A percentile compares a stretch with the other conserved stretches of the same genome.
Conservation (phyloP, 2,113 vertebrate species). For the Camelus bactrianus region DNA sequence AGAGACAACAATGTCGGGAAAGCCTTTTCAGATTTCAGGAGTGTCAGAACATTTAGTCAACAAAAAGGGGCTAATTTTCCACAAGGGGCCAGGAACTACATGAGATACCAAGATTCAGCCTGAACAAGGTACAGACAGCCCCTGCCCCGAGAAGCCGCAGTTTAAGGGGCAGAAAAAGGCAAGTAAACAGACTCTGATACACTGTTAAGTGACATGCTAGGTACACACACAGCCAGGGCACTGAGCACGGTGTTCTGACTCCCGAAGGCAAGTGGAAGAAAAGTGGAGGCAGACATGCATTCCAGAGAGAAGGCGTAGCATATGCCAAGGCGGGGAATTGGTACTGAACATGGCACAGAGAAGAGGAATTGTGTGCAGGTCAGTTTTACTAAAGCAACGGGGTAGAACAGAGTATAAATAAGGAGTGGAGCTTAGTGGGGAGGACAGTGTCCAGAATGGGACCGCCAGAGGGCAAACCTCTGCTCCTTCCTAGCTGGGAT, state of each 20-base stretch:
- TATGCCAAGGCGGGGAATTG: background rate
- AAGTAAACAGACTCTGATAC: background rate
- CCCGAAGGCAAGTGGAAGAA: background rate
- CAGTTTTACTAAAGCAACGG: background rate
- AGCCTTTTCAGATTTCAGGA: background rate
- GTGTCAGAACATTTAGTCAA: background rate
- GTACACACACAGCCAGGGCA: background rate
- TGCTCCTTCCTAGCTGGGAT: background rate
- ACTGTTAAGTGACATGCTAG: rapidly evolving
- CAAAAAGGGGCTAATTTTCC: background rate
- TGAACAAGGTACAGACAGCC: background rate
- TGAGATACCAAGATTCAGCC: background rate
- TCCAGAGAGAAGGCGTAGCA: background rate
- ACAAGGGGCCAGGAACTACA: background rate
- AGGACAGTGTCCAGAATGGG: background rate
- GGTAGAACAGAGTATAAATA: background rate
- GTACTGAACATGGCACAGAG: rapidly evolving
- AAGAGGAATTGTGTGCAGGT: background rate
- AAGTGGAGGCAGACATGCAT: background rate
- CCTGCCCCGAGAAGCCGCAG: background rate
- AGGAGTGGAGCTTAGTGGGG: rapidly evolving
- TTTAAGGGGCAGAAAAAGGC: background rate
- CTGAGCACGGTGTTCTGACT: background rate
- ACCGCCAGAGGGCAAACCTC: background rate
- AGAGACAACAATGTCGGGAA: background rate